phyloP scores from a whole-genome alignment of 1,140 invertebrate species.

The Psix sp. region DNA sequence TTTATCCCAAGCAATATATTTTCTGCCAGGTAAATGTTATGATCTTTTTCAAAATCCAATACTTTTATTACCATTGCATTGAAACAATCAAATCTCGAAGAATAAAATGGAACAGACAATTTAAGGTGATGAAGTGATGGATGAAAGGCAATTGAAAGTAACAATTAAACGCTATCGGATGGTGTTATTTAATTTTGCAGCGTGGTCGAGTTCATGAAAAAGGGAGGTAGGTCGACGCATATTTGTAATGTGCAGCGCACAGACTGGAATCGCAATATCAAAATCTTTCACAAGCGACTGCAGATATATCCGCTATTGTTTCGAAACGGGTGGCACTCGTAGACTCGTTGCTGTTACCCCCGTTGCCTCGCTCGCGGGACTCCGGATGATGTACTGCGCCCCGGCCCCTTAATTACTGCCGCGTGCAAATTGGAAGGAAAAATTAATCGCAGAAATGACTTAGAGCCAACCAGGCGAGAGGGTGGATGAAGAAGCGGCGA shows the following conservation, averaged over 20 bases:
- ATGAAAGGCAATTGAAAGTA: too few relatives aligned
- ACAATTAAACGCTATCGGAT: too few relatives aligned
- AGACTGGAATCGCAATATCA: conserved; percentile 43
- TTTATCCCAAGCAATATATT: too few relatives aligned
- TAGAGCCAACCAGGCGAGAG: conserved; percentile 69
- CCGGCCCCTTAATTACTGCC: conserved; percentile 77
- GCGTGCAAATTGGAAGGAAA: conserved; percentile 79
- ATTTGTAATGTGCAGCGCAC: conserved; percentile 29
- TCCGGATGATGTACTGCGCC: conserved; percentile 74
- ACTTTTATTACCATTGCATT: too few relatives aligned
- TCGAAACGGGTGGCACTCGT: conserved; percentile 66
- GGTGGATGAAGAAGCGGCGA: conserved; percentile 59
- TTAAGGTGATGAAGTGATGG: too few relatives aligned
- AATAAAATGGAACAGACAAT: too few relatives aligned
- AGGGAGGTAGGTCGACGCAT: conserved; percentile 31
- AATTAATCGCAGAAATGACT: conserved; percentile 79
- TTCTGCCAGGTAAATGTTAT: too few relatives aligned
- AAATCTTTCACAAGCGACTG: conserved; percentile 57
- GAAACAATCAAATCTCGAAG: too few relatives aligned
- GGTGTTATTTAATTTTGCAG: conserved; percentile 17
- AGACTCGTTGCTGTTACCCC: conserved; percentile 57
- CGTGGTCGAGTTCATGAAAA: background rate
- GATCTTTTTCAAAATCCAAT: too few relatives aligned
- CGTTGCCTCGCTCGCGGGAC: conserved; percentile 62
- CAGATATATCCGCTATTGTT: conserved; percentile 71